phyloP scores from a whole-genome alignment of 2,113 vertebrate species.

The Menidia beryllina region DNA sequence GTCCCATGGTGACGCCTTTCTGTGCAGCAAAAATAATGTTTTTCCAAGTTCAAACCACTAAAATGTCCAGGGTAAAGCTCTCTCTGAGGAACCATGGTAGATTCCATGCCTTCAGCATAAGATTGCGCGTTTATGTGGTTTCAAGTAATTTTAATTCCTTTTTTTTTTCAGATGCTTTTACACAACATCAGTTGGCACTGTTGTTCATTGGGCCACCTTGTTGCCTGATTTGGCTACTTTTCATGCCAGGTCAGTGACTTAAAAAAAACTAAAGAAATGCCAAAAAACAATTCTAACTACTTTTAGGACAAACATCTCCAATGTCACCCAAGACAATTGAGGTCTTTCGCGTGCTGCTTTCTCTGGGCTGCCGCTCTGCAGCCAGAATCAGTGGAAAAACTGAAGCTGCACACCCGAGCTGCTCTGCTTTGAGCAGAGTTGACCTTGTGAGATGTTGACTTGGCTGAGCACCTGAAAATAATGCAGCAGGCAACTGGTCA shows the following conservation, averaged over 20 bases:
- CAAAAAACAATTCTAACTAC: neutral
- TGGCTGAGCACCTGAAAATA: neutral
- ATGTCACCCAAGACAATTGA: no score
- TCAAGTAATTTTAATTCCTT: neutral
- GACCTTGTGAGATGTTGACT: neutral
- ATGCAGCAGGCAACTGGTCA: neutral
- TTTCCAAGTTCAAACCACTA: slow-evolving; percentile 5
- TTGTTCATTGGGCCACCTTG: neutral
- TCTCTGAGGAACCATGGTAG: neutral
- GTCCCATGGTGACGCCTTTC: slow-evolving; percentile 17
- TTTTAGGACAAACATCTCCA: no score
- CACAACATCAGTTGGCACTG: neutral
- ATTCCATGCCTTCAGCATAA: neutral
- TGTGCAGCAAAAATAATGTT: slow-evolving; percentile 22
- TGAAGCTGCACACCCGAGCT: neutral
- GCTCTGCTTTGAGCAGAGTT: neutral
- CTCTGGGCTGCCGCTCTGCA: neutral
- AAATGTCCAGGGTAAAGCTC: slow-evolving; percentile 21
- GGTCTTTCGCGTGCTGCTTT: no score
- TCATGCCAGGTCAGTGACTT: no score
- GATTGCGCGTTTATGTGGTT: neutral
- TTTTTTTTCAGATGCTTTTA: neutral
- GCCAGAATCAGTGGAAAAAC: neutral
- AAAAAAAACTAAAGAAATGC: neutral
- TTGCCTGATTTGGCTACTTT: neutral